Evolutionary conservation across 2,888 invertebrate genomes (phyloP).

Genomic region (Diaprepes abbreviatus): DNA sequence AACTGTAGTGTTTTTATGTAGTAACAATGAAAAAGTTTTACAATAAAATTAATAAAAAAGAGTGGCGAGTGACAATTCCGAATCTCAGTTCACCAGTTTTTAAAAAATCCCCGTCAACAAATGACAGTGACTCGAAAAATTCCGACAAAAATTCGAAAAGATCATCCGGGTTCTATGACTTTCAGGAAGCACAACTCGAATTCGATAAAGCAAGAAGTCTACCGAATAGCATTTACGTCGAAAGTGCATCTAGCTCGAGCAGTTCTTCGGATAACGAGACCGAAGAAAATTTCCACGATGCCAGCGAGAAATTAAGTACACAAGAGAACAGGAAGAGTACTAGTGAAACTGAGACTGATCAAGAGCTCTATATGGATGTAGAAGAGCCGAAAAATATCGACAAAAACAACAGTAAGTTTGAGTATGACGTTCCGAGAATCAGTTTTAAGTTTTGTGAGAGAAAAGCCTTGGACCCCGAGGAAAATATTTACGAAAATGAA

Average conservation of each 20-base stretch:
- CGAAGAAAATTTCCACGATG: conserved; percentile 56
- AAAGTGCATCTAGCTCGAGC: conserved; percentile 39
- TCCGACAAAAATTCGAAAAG: conserved; percentile 55
- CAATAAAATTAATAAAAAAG: conserved; percentile 64
- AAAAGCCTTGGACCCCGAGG: conserved; percentile 35
- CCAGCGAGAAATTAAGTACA: conserved; percentile 52
- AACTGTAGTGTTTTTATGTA: neutral
- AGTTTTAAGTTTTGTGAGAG: conserved; percentile 66
- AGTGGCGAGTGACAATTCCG: conserved; percentile 66
- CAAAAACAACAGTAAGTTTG: conserved; percentile 57
- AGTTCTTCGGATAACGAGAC: conserved; percentile 31
- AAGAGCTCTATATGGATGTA: conserved; percentile 55
- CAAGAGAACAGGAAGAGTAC: conserved; percentile 18
- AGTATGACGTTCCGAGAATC: conserved; percentile 66
- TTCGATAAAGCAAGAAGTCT: conserved; percentile 57
- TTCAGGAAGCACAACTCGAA: conserved; percentile 63
- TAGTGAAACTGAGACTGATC: conserved; percentile 52
- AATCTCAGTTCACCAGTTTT: conserved; percentile 61
- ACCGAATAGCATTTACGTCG: conserved; percentile 58
- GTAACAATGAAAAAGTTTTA: conserved; percentile 65
- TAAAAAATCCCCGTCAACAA: conserved; percentile 55
- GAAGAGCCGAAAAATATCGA: conserved; percentile 53
- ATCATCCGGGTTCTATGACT: conserved; percentile 64
- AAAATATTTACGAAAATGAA: conserved; percentile 56
- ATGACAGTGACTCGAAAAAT: conserved; percentile 51